phyloP scores from a whole-genome alignment of 2,888 invertebrate genomes.

The Cosmia pyralina region DNA sequence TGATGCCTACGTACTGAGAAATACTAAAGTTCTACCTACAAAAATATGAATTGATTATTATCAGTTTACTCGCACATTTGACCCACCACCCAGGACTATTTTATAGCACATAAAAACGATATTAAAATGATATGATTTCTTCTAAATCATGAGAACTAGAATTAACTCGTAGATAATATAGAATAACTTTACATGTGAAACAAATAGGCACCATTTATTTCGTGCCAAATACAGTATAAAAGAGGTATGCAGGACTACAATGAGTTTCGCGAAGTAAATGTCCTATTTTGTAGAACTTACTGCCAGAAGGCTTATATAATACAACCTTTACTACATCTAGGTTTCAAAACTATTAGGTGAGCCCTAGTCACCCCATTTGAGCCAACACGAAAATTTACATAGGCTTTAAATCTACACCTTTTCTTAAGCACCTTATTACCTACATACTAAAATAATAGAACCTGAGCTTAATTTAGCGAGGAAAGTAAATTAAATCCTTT shows the following conservation, averaged over 20 bases:
- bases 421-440: conserved; percentile 38
- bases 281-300: conserved; percentile 7
- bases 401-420: conserved; percentile 32
- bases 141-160: not conserved
- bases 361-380: conserved; percentile 19
- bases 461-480: conserved; percentile 31
- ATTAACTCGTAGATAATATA: not conserved
- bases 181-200: not conserved
- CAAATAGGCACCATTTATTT: not conserved
- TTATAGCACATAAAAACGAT: conserved; percentile 31
- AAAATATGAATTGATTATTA: conserved; percentile 7
- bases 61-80: conserved; percentile 5
- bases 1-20: not conserved
- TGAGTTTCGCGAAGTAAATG: not conserved
- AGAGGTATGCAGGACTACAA: not conserved
- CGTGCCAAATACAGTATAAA: not conserved
- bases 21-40: not conserved
- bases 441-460: conserved; percentile 31
- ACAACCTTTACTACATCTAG: conserved; percentile 13
- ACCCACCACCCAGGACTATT: conserved; percentile 9
- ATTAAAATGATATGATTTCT: conserved; percentile 9
- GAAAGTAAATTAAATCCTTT: conserved; percentile 38
- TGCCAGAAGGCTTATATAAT: conserved; percentile 3
- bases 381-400: conserved; percentile 32
- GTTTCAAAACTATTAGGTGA: conserved; percentile 30